These are phyloP conservation scores for Drosophila pseudoananassae DNA, from an alignment of 1,140 invertebrate genomes.

Conservation along the genomic window DNA sequence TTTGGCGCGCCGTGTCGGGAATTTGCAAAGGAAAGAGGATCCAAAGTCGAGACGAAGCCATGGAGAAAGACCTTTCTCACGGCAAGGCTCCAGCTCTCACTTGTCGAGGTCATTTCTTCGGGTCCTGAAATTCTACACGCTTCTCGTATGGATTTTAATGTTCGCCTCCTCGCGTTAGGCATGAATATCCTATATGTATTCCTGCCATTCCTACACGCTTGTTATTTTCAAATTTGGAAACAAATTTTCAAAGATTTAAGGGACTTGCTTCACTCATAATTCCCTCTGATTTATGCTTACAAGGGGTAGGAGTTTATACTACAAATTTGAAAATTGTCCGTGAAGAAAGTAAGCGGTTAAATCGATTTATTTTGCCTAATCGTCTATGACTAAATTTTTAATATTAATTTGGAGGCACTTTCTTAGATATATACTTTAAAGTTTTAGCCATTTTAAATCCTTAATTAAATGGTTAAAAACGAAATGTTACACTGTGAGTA, in stretches of 20 bases:
- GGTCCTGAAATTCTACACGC: conserved; percentile 71
- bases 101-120: conserved; percentile 40
- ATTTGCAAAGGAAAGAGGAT: conserved; percentile 46
- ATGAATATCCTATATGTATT: conserved; percentile 41
- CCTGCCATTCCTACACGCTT: conserved; percentile 34
- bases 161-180: conserved; percentile 38
- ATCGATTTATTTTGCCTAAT: conserved; percentile 6
- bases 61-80: conserved; percentile 69
- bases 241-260: conserved; percentile 24
- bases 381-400: conserved; percentile 5
- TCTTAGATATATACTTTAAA: neutral
- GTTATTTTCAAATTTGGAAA: conserved; percentile 50
- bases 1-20: conserved; percentile 69
- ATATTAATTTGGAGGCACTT: neutral
- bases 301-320: conserved; percentile 27
- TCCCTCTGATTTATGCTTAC: conserved; percentile 35
- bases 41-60: conserved; percentile 8
- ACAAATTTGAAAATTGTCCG: conserved; percentile 36
- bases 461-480: no score
- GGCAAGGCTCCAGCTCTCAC: conserved; percentile 41
- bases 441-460: no score
- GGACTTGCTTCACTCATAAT: conserved; percentile 10
- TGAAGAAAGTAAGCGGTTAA: conserved; percentile 7
- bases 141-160: conserved; percentile 58
- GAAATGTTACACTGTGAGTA: no score